Base-by-base conservation (phyloP, 2,797 vertebrate species). In the Gallinago stenura region DNA sequence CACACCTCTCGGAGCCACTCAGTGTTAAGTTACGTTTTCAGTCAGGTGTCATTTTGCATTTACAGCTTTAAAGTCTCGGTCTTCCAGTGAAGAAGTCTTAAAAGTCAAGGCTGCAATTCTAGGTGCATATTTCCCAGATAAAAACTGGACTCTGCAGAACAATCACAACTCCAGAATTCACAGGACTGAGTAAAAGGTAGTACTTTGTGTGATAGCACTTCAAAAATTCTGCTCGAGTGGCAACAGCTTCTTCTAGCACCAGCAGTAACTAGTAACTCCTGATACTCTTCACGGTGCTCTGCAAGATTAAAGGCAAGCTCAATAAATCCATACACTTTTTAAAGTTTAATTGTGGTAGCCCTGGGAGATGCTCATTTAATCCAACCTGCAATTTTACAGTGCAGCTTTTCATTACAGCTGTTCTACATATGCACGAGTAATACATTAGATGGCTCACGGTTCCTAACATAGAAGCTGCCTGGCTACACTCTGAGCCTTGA, bases 391-490 rank as follows among this genome's bases (percentile, higher is more conserved):
- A 73, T 85, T 86, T 13, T 10, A 16, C 54, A 56, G 22, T 18
- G 68, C 79, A 90, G 77, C 89, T 88, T 94, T 35, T 95, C 81
- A 57, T 70, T 85, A 50, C 77, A 80, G 90, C 56, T 87, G 76
- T 61, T 93, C 66, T 70, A 25, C 57, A 46, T 30, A 2, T 6
- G 72, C 73, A 75, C 4, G 39, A 64, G 75, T 45, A 25, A 21
- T 9, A 4, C 15, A 70, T n/a, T n/a, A 84, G 28, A 56, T 13
- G 37, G 41, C 53, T 87, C 50, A 3, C 48, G 71, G 64, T 9
- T 84, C 68, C 62, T 15, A 15, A 18, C 3, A 19, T 20, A 39
- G 50, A 43, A 24, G 28, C 2, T 21, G 15, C 58, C 46, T 17
- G n/a, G 46, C 58, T 81, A 31, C 14, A 20, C 28, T 2, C 7